These are phyloP conservation scores for Glandiceps talaboti DNA, from an alignment of 53 echinoderm and acorn worm species.

Conservation along the genomic window DNA sequence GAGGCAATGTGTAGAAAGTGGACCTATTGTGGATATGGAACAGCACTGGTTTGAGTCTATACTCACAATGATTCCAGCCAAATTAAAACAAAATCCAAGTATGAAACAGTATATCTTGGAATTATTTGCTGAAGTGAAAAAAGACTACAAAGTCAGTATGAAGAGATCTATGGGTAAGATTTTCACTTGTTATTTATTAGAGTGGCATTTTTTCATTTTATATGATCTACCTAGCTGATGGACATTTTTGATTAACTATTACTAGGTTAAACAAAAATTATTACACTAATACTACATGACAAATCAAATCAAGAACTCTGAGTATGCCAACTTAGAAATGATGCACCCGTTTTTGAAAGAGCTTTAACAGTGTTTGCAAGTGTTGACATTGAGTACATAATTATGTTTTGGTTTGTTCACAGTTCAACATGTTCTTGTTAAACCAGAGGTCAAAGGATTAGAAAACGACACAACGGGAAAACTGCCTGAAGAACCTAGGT, in stretches of 20 bases:
- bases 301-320: too few species aligned
- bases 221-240: too few species aligned
- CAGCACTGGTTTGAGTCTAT: slow-evolving; percentile 64
- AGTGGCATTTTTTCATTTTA: too few species aligned
- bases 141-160: slow-evolving; percentile 68
- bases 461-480: slow-evolving; percentile 67
- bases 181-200: too few species aligned
- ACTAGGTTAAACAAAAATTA: too few species aligned
- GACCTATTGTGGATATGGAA: slow-evolving; percentile 70
- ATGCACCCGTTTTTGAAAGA: too few species aligned
- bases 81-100: slow-evolving; percentile 31
- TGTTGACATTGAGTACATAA: too few species aligned
- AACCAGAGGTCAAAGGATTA: slow-evolving; percentile 80
- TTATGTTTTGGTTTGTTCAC: background rate
- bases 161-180: slow-evolving; percentile 94
- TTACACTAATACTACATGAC: too few species aligned
- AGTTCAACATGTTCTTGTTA: slow-evolving; percentile 94
- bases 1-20: slow-evolving; percentile 88
- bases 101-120: slow-evolving; percentile 68
- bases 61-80: slow-evolving; percentile 42
- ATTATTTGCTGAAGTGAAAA: slow-evolving; percentile 60
- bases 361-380: too few species aligned
- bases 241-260: too few species aligned
- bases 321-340: too few species aligned
- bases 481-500: slow-evolving; percentile 82